These are phyloP conservation scores for Cydia pomonella DNA, from an alignment of 1,140 invertebrate species.

Conservation along the genomic window DNA sequence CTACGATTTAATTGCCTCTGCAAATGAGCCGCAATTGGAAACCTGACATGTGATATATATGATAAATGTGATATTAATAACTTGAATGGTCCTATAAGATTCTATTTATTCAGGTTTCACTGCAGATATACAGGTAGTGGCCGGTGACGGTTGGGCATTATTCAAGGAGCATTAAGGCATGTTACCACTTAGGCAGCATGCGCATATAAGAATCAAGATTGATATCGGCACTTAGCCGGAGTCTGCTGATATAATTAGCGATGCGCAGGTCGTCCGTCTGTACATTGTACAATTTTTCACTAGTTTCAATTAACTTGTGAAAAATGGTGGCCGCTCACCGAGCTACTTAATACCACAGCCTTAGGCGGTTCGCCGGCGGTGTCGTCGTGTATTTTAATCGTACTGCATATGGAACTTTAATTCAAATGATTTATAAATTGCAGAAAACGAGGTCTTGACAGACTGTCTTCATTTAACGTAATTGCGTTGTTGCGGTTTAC, in stretches of 20 bases:
- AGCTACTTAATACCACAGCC: slow-evolving; percentile 47
- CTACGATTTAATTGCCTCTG: no score
- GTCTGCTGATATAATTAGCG: slow-evolving; percentile 61
- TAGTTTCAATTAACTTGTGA: slow-evolving; percentile 42
- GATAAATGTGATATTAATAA: neutral
- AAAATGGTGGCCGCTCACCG: slow-evolving; percentile 58
- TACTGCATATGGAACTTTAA: slow-evolving; percentile 23
- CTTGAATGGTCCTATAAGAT: neutral
- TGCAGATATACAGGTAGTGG: neutral
- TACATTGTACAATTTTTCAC: slow-evolving; percentile 34
- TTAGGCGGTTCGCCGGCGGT: slow-evolving; percentile 33
- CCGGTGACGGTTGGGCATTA: slow-evolving; percentile 2
- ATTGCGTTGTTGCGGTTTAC: slow-evolving; percentile 4
- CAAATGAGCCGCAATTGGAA: no score
- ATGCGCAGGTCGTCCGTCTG: slow-evolving; percentile 39
- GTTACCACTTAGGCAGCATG: slow-evolving; percentile 42
- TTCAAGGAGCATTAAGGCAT: slow-evolving; percentile 31
- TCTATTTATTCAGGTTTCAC: neutral
- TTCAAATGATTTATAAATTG: slow-evolving; percentile 23
- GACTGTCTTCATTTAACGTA: slow-evolving; percentile 6
- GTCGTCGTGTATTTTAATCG: slow-evolving; percentile 33
- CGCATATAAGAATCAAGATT: slow-evolving; percentile 48
- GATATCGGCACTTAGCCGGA: slow-evolving; percentile 56
- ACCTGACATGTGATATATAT: no score
- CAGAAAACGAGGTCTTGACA: slow-evolving; percentile 27